Evolutionary conservation across 2,797 vertebrate genomes (phyloP).

Genomic region (Peromyscus eremicus): DNA sequence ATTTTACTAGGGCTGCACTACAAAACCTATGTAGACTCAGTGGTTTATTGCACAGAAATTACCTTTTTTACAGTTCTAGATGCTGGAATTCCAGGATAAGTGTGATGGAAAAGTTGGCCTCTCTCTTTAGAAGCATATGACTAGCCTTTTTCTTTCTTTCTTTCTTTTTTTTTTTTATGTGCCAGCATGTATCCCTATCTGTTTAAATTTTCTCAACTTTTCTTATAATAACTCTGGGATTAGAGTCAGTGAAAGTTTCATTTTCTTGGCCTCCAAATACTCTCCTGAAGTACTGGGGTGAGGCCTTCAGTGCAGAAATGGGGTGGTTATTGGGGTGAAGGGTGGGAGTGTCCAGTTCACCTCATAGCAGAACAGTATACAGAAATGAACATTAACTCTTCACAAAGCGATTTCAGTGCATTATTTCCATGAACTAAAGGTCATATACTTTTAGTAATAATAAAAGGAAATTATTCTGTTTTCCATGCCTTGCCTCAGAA

Average conservation of each 20-base stretch:
- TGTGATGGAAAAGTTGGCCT: background rate
- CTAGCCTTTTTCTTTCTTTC: background rate
- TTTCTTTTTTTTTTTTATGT: background rate
- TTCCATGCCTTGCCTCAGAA: background rate
- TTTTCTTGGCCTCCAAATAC: background rate
- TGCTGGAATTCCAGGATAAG: background rate
- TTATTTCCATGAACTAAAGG: conserved; percentile 20
- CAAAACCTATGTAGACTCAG: background rate
- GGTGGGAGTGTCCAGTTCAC: background rate
- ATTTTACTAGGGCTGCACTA: background rate
- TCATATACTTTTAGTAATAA: background rate
- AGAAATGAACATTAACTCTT: background rate
- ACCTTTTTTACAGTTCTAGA: background rate
- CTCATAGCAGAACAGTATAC: background rate
- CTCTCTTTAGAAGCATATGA: background rate
- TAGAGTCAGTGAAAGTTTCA: background rate
- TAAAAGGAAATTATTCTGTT: background rate
- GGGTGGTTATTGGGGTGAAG: background rate
- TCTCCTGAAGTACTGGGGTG: background rate
- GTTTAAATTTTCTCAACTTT: background rate
- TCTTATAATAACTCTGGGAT: background rate
- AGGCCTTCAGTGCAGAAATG: background rate
- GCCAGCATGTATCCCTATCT: background rate
- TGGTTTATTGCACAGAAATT: background rate
- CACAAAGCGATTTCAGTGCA: background rate